These are phyloP conservation scores for Lanistes nyassanus DNA, from an alignment of 1,140 invertebrate species.

Conservation along the genomic window DNA sequence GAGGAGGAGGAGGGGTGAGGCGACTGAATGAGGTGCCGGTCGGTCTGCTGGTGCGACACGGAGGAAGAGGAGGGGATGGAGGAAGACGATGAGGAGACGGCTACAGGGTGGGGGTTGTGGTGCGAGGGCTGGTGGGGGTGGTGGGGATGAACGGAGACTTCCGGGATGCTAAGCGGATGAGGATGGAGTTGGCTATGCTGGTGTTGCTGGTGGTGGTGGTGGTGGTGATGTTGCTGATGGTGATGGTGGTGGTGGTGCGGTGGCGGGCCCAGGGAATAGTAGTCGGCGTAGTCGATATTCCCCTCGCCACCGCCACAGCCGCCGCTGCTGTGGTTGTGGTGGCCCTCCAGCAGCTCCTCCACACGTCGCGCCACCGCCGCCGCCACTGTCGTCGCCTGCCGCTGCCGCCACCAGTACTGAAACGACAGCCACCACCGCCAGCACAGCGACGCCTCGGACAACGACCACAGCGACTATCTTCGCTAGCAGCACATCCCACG, in stretches of 20 bases:
- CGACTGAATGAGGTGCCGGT: not conserved
- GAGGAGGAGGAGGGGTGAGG: slow-evolving; percentile 13
- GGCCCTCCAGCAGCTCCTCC: slow-evolving; percentile 27
- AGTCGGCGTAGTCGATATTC: slow-evolving; percentile 17
- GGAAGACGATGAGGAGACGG: not conserved
- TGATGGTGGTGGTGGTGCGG: slow-evolving; percentile 9
- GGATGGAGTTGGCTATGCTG: not conserved
- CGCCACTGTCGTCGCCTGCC: slow-evolving; percentile 25
- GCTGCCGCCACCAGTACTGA: not conserved
- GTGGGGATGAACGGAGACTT: not conserved
- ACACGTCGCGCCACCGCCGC: slow-evolving; percentile 27
- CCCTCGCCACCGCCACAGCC: slow-evolving; percentile 6
- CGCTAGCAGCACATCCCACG: not conserved
- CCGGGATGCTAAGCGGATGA: not conserved
- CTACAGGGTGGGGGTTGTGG: too few relatives aligned
- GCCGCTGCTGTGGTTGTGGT: too few relatives aligned
- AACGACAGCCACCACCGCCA: not conserved
- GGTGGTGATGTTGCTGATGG: slow-evolving; percentile 1
- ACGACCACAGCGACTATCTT: not conserved
- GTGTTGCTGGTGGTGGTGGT: not conserved
- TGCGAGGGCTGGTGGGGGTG: slow-evolving; percentile 6
- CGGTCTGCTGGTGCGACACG: not conserved
- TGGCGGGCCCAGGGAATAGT: slow-evolving; percentile 14
- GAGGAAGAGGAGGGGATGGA: not conserved
- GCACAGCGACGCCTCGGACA: not conserved